These are phyloP conservation scores for Protobothrops flavoviridis DNA, from an alignment of 2,113 vertebrate genomes.

Conservation along the genomic window DNA sequence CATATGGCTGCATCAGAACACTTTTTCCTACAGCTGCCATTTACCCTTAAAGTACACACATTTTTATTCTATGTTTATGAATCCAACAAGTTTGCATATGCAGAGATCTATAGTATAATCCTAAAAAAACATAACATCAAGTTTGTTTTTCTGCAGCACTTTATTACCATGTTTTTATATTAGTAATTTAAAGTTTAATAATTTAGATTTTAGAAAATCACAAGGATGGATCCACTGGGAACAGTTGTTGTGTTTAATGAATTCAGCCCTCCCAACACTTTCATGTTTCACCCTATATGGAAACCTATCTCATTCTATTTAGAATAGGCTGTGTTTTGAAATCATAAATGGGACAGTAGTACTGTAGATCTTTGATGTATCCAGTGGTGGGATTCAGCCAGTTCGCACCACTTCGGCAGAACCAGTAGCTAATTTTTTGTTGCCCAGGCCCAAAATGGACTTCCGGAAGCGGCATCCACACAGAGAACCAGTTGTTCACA, in stretches of 20 bases:
- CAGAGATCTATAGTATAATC: background rate
- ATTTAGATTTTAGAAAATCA: background rate
- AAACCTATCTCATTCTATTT: background rate
- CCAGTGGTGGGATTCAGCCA: too few relatives aligned
- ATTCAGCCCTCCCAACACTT: background rate
- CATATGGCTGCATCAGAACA: background rate
- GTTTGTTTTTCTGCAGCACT: background rate
- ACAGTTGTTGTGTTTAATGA: background rate
- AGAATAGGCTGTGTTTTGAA: background rate
- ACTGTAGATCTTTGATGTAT: background rate
- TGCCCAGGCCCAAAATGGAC: too few relatives aligned
- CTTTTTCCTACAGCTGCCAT: background rate
- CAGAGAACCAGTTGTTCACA: too few relatives aligned
- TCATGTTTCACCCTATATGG: background rate
- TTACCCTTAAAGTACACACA: background rate
- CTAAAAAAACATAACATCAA: background rate
- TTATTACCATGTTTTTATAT: background rate
- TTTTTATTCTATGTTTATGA: background rate
- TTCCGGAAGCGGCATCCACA: too few relatives aligned
- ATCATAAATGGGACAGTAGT: background rate
- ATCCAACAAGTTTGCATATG: background rate
- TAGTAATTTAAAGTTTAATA: background rate
- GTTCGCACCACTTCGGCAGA: too few relatives aligned
- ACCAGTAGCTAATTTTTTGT: too few relatives aligned
- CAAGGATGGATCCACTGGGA: background rate